Percentiles rank a stretch among this genome's conserved stretches.
Conservation (phyloP, 2,888 invertebrate genomes). For the Ornithoptera priamus region DNA sequence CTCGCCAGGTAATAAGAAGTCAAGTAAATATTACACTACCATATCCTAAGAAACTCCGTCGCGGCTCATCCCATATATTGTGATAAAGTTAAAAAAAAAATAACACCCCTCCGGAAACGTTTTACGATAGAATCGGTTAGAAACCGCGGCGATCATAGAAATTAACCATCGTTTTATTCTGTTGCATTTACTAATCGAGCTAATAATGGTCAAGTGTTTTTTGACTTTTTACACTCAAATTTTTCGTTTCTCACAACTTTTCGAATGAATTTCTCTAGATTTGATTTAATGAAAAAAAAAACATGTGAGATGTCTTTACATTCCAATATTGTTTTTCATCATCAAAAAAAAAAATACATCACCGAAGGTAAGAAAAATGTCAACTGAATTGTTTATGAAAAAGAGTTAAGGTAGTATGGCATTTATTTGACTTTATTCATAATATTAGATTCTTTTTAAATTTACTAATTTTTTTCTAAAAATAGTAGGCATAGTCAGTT, state of each 20-base stretch:
- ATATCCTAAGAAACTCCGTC: conserved; percentile 69
- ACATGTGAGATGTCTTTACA: conserved; percentile 70
- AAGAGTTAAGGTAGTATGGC: conserved; percentile 78
- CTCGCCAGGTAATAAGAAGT: conserved; percentile 82
- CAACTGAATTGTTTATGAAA: conserved; percentile 61
- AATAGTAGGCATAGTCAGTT: conserved; percentile 3
- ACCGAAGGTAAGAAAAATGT: conserved; percentile 75
- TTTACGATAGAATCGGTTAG: conserved; percentile 37
- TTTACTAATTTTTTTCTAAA: conserved; percentile 17
- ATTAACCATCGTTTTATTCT: conserved; percentile 68
- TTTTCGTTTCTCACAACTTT: conserved; percentile 58
- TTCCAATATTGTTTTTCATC: conserved; percentile 71
- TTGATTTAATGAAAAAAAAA: conserved; percentile 45
- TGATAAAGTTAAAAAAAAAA: conserved; percentile 40
- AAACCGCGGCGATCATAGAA: conserved; percentile 49
- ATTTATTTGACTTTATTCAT: conserved; percentile 77
- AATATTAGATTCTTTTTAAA: conserved; percentile 30
- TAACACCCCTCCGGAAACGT: conserved; percentile 39
- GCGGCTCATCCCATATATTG: conserved; percentile 48
- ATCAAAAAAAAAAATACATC: conserved; percentile 63
- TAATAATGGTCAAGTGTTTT: conserved; percentile 80
- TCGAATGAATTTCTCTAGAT: conserved; percentile 60
- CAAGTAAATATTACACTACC: conserved; percentile 82
- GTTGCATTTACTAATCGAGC: conserved; percentile 75
- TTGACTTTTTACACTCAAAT: conserved; percentile 82